Percentiles rank a stretch among this genome's conserved stretches.
Conservation (phyloP, 2,888 invertebrate species). For the Apeira syringaria region DNA sequence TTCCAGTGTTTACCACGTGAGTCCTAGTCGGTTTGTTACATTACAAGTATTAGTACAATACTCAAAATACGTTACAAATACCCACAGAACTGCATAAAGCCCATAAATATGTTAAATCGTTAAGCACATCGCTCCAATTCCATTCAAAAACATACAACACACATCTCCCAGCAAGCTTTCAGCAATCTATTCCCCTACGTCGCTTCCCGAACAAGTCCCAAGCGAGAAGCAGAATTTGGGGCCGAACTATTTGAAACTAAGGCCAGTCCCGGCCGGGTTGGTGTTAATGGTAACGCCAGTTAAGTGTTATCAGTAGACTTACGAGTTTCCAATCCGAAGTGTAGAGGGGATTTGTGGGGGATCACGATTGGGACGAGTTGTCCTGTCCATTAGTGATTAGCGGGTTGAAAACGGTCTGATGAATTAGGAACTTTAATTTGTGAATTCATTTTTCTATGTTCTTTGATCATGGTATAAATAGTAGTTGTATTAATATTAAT, state of each 20-base stretch:
- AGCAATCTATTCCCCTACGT: slow-evolving; percentile 6
- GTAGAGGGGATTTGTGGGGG: slow-evolving; percentile 10
- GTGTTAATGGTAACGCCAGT: slow-evolving; percentile 30
- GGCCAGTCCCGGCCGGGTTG: slow-evolving; percentile 5
- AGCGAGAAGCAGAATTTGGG: slow-evolving; percentile 13
- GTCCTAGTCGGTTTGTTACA: too few species aligned
- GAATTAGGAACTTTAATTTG: too few species aligned
- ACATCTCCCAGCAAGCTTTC: background rate
- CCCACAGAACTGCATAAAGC: too few species aligned
- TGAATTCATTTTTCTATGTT: too few species aligned
- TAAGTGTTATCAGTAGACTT: slow-evolving; percentile 28
- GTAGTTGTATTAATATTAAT: too few species aligned
- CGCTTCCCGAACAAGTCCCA: slow-evolving; percentile 8
- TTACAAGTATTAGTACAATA: too few species aligned
- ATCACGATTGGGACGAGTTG: background rate
- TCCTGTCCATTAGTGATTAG: slow-evolving; percentile 2
- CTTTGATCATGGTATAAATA: too few species aligned
- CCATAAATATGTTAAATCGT: background rate
- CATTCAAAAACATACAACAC: background rate
- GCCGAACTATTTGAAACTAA: slow-evolving; percentile 17
- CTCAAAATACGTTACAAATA: too few species aligned
- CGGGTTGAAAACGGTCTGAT: background rate
- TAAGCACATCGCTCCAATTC: background rate
- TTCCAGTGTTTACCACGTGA: too few species aligned
- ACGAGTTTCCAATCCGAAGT: slow-evolving; percentile 20